Percentiles rank a stretch among this genome's conserved stretches.
Evolutionary conservation across 2,888 invertebrate species (phyloP).

Genomic region (Onchidella celtica): DNA sequence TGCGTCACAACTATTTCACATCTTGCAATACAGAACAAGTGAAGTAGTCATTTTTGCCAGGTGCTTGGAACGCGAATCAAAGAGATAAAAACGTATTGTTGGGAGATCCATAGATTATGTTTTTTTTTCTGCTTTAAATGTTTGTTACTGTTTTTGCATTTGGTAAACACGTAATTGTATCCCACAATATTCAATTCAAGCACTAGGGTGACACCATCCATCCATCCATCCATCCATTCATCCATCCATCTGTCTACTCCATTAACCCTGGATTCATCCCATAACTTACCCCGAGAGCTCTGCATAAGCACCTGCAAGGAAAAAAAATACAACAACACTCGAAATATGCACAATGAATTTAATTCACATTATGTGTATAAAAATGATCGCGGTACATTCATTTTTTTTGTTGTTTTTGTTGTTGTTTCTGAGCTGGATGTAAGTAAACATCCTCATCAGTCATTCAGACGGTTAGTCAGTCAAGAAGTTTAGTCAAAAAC

Average conservation of each 20-base stretch:
- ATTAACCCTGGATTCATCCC: background rate
- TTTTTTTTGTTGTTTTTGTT: background rate
- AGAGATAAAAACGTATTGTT: no score
- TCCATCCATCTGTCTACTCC: conserved; percentile 2
- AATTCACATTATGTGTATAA: no score
- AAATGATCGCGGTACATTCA: background rate
- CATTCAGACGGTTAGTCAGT: no score
- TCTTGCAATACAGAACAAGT: no score
- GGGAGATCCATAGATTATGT: background rate
- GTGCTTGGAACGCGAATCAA: no score
- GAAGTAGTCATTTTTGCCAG: no score
- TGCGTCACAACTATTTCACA: no score
- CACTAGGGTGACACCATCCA: background rate
- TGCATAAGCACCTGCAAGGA: conserved; percentile 65
- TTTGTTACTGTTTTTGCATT: no score
- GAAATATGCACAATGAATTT: no score
- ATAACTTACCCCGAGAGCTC: conserved; percentile 70
- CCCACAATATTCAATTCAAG: background rate
- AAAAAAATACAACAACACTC: conserved; percentile 21
- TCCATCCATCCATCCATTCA: background rate
- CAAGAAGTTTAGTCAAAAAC: no score
- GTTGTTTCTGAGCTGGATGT: background rate
- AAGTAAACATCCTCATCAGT: background rate
- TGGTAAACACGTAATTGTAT: no score
- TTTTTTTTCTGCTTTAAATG: background rate